Conservation (phyloP, 2,888 invertebrate genomes). For the Girardia tigrina region DNA sequence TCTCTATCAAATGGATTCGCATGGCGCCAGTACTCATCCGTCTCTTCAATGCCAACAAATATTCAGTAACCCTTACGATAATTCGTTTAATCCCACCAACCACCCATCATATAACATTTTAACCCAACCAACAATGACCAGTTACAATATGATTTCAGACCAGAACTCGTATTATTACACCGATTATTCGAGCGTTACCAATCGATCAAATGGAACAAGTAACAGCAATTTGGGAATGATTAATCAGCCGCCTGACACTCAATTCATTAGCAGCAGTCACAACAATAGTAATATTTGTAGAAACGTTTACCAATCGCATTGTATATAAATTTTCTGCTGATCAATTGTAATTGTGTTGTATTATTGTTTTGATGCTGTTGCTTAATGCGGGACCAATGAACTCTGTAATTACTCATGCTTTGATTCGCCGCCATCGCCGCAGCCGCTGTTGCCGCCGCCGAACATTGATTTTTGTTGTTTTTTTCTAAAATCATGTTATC, state of each 20-base stretch:
- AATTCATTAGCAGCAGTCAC: neutral
- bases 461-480: neutral
- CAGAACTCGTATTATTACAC: neutral
- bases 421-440: neutral
- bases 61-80: neutral
- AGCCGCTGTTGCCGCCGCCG: too few species aligned
- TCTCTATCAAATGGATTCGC: neutral
- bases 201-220: neutral
- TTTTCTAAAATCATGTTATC: neutral
- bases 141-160: constrained; percentile 7
- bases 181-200: neutral
- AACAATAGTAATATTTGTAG: neutral
- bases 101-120: neutral
- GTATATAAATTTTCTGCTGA: too few species aligned
- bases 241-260: neutral
- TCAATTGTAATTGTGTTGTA: too few species aligned
- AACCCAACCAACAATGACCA: neutral
- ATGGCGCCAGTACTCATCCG: neutral
- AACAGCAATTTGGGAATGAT: neutral
- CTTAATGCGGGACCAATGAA: neutral
- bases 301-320: constrained; percentile 18
- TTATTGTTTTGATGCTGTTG: too few species aligned
- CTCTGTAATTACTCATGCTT: neutral
- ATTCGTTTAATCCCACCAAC: neutral
- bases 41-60: constrained; percentile 9